Conservation (phyloP, 2,888 invertebrate species). For the Idaea straminata region DNA sequence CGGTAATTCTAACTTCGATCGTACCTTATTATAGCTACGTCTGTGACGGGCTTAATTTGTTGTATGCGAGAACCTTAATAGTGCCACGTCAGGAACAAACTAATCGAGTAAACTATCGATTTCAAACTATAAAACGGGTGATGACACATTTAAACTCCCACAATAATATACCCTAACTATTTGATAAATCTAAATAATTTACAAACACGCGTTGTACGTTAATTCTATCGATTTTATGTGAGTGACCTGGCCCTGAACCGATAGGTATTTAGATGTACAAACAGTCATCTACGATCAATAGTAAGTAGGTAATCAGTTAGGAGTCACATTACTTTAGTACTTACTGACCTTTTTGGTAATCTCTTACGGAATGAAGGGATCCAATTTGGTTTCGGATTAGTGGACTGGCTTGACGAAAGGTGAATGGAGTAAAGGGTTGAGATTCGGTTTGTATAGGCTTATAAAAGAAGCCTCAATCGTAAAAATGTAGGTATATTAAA, state of each 20-base stretch:
- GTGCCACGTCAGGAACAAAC: background rate
- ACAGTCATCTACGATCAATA: conserved; percentile 25
- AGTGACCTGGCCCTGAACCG: conserved; percentile 52
- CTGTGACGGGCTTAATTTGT: no score
- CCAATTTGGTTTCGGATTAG: background rate
- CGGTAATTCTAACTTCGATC: no score
- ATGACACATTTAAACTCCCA: background rate
- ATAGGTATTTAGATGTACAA: conserved; percentile 26
- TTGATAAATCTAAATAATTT: conserved; percentile 11
- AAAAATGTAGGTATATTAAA: no score
- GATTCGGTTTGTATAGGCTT: no score
- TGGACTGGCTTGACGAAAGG: background rate
- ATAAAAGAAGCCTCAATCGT: no score
- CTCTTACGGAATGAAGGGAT: background rate
- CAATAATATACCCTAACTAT: background rate
- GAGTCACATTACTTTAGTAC: conserved; percentile 6
- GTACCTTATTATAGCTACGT: no score
- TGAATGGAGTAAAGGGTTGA: background rate
- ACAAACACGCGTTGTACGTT: conserved; percentile 15
- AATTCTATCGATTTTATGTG: conserved; percentile 42
- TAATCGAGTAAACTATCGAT: background rate
- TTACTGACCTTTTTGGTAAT: background rate
- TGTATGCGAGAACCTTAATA: background rate
- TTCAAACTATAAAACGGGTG: background rate
- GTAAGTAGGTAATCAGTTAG: conserved; percentile 21